Evolutionary conservation across 2,888 invertebrate species (phyloP), one percentile per base, ranked within the genome.

Genomic region (Mythimna vitellina): DNA sequence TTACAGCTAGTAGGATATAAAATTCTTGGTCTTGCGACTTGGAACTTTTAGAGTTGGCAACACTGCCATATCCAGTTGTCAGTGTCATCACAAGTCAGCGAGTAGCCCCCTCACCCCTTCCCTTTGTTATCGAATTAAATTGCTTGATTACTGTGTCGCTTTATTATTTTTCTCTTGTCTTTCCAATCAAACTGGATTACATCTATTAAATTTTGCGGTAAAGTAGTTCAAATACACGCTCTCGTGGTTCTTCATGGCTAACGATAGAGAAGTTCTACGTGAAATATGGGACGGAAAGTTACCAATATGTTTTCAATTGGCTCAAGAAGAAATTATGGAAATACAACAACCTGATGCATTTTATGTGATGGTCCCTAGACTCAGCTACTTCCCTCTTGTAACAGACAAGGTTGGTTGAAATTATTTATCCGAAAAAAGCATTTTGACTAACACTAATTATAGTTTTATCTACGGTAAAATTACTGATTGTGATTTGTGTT

Each of bases 271-370:
- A 97, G 98, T 99, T 73, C 95, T 99, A 70, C 97, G 99, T 73
- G 99, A 99, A 96, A 97, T 99, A 86, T 99, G 99, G 99, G 99
- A 99, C 88, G 99, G 99, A 32, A 98, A 98, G 93, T 96, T 99
- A 64, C 99, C 99, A 0, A 97, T 99, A 70, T 99, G 99, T 94
- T 99, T 99, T 93, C 97, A 97, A 87, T 96, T 99, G 65, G 97
- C 99, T 88, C 97, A 98, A 49, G 98, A 99, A 88, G 99, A 99
- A 96, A 97, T 99, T 38, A 97, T 97, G 91, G 98, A 98, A 88
- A 96, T 99, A 60, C 98, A 98, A 90, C 98, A 98, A 85, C 99
- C 99, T 14, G 99, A 99, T 92, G 98, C 98, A 22, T 99, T 98
- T 94, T 99, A 98, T 94, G 96, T 99, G 73, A 98, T 99, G 98